phyloP scores from a whole-genome alignment of 1,140 invertebrate genomes.

The Reticulitermes speratus region DNA sequence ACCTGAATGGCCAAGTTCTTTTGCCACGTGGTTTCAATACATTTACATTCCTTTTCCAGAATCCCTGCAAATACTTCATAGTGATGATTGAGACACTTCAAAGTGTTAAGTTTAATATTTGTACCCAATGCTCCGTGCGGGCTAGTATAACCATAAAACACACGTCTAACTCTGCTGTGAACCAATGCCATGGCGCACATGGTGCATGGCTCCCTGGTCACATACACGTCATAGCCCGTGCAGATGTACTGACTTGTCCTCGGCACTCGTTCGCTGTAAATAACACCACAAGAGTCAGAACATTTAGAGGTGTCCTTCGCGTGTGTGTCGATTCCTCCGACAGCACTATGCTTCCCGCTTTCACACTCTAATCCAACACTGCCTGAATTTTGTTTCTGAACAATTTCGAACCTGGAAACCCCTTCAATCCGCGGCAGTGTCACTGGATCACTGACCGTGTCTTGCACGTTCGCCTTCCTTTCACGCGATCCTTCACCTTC shows the following conservation, averaged over 20 bases:
- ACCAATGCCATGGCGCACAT: constrained; percentile 94
- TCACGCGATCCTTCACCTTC: neutral
- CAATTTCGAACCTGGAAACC: neutral
- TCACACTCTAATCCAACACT: too few relatives aligned
- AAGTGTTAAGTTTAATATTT: constrained; percentile 70
- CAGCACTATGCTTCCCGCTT: too few relatives aligned
- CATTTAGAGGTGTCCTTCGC: neutral
- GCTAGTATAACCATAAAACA: constrained; percentile 73
- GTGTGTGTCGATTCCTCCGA: too few relatives aligned
- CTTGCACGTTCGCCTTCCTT: neutral
- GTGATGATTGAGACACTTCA: constrained; percentile 84
- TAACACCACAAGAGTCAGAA: neutral
- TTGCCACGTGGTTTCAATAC: neutral
- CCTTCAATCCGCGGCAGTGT: neutral
- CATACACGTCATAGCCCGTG: constrained; percentile 84
- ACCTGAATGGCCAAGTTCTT: neutral
- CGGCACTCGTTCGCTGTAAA: neutral
- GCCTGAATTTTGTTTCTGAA: neutral
- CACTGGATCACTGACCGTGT: neutral
- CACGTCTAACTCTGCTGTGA: constrained; percentile 77
- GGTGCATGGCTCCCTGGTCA: constrained; percentile 83
- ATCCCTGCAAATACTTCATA: constrained; percentile 72
- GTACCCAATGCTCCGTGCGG: constrained; percentile 69
- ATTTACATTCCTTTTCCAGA: constrained; percentile 20
- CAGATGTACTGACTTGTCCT: constrained; percentile 73